These are phyloP conservation scores for Chionis minor DNA, from an alignment of 2,113 vertebrate genomes.

Conservation along the genomic window DNA sequence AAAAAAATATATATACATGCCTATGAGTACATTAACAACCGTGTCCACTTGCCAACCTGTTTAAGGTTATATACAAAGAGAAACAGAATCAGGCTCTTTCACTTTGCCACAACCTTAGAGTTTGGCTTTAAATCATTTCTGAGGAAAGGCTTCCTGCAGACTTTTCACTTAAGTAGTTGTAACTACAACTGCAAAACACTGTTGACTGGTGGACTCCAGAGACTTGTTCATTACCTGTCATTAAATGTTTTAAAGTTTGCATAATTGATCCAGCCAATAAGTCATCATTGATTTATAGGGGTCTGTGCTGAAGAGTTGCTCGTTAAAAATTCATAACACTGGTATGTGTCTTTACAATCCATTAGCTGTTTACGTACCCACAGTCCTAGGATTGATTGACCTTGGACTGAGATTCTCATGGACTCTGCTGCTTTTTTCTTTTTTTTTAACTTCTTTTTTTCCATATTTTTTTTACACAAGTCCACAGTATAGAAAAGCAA, in stretches of 20 bases:
- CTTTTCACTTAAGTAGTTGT: constrained; percentile 71
- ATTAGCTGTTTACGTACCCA: constrained; percentile 92
- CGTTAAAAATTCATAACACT: constrained; percentile 98
- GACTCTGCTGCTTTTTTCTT: constrained; percentile 76
- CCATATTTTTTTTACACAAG: constrained; percentile 57
- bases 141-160: constrained; percentile 52
- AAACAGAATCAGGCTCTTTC: constrained; percentile 8
- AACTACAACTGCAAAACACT: constrained; percentile 72
- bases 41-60: background rate
- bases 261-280: constrained; percentile 99
- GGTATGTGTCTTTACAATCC: constrained; percentile 95
- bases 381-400: constrained; percentile 96
- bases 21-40: background rate
- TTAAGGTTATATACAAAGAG: constrained; percentile 1
- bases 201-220: constrained; percentile 76
- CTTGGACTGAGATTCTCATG: constrained; percentile 90
- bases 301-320: constrained; percentile 86
- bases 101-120: constrained; percentile 22
- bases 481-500: constrained; percentile 88
- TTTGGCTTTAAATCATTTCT: constrained; percentile 67
- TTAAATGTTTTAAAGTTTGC: constrained; percentile 99
- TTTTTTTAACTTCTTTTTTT: constrained; percentile 11
- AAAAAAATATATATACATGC: background rate
- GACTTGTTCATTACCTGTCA: constrained; percentile 97
- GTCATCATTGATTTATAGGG: constrained; percentile 98